These are phyloP conservation scores for Drosophila maculinotata DNA, from an alignment of 2,888 invertebrate species.

Conservation along the genomic window DNA sequence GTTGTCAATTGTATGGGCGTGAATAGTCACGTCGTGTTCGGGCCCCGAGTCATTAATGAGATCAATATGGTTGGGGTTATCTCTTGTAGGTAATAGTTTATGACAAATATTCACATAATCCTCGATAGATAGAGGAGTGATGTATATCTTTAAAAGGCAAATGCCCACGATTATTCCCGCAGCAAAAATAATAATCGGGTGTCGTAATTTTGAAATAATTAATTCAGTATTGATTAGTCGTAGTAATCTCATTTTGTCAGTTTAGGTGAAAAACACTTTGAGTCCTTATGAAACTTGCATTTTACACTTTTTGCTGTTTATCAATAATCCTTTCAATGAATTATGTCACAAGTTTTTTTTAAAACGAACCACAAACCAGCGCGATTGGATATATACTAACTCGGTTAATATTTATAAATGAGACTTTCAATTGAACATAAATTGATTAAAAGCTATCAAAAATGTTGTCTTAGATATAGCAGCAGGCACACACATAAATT, in stretches of 20 bases:
- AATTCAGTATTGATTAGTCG: neutral
- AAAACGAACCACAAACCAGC: neutral
- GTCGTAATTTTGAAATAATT: neutral
- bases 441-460: no score
- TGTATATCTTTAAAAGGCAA: neutral
- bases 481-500: no score
- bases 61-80: no score
- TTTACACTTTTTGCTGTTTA: neutral
- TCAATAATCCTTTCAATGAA: neutral
- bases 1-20: neutral
- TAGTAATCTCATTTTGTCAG: neutral
- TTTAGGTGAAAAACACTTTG: neutral
- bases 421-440: no score
- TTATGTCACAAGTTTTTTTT: neutral
- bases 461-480: no score
- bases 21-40: neutral
- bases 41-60: no score
- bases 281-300: no score
- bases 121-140: neutral
- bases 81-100: no score
- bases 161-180: neutral
- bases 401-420: no score
- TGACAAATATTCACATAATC: neutral
- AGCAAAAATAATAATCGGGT: neutral
- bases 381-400: neutral